Conservation (phyloP, 2,888 invertebrate species). For the Drosophila limbata region DNA sequence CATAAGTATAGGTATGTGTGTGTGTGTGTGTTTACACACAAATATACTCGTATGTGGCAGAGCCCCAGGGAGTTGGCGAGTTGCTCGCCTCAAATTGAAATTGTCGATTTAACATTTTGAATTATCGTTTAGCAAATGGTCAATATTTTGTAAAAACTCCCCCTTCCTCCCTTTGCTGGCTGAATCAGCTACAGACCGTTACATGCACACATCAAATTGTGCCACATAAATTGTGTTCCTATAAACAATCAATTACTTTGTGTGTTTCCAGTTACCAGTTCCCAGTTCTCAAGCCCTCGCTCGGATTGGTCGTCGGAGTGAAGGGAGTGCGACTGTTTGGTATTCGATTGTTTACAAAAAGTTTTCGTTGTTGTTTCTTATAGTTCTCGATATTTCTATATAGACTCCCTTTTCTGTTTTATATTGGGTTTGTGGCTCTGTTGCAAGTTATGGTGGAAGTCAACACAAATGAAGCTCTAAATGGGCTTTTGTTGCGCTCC, state of each 20-base stretch:
- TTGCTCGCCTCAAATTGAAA: constrained; percentile 70
- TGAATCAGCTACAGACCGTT: constrained; percentile 27
- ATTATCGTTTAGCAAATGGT: constrained; percentile 80
- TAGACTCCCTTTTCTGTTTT: constrained; percentile 13
- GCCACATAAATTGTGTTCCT: constrained; percentile 74
- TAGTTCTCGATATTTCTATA: constrained; percentile 27
- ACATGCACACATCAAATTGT: constrained; percentile 57
- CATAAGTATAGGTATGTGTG: constrained; percentile 2
- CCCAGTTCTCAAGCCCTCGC: constrained; percentile 25
- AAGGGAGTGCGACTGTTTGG: constrained; percentile 41
- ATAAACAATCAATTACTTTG: constrained; percentile 82
- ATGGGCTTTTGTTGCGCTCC: constrained; percentile 18
- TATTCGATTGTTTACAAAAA: constrained; percentile 49
- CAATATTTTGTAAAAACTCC: constrained; percentile 63
- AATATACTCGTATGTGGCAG: constrained; percentile 3
- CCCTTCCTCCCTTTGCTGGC: background rate
- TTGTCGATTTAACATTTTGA: constrained; percentile 81
- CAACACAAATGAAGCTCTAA: constrained; percentile 42
- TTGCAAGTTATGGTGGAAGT: constrained; percentile 44
- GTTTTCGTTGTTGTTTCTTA: constrained; percentile 38
- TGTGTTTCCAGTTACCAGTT: constrained; percentile 50
- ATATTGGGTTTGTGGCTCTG: constrained; percentile 13
- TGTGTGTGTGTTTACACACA: constrained; percentile 2
- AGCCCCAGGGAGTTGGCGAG: constrained; percentile 30
- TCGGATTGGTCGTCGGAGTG: constrained; percentile 6